A percentile compares a stretch with the other conserved stretches of the same genome.
Conservation (phyloP, 2,113 vertebrate species). For the Argyrosomus japonicus region DNA sequence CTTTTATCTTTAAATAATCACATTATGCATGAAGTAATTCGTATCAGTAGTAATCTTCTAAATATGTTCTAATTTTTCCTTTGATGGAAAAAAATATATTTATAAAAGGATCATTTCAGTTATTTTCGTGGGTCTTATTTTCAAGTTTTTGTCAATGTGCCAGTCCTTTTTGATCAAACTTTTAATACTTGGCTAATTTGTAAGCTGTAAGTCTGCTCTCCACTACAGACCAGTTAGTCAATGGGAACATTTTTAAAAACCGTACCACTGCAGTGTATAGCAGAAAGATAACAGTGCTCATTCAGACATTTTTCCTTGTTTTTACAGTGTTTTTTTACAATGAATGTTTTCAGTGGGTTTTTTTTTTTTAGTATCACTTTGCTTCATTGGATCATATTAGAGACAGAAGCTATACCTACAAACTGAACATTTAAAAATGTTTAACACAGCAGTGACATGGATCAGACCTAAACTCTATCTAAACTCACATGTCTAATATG, state of each 20-base stretch:
- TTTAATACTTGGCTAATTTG: not conserved
- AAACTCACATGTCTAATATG: not conserved
- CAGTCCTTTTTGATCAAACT: conserved; percentile 26
- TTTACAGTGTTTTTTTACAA: not conserved
- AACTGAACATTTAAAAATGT: not conserved
- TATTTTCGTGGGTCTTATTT: conserved; percentile 11
- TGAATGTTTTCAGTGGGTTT: not conserved
- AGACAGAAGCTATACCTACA: not conserved
- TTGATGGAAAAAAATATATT: conserved; percentile 23
- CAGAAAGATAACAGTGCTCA: not conserved
- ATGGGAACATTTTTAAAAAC: not conserved
- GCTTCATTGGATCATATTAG: not conserved
- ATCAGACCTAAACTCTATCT: not conserved
- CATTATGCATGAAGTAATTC: conserved; percentile 42
- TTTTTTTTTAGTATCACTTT: not conserved
- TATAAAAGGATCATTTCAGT: conserved; percentile 18
- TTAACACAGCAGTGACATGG: not conserved
- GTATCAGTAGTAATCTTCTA: conserved; percentile 2
- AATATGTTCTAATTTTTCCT: conserved; percentile 35
- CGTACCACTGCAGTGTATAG: not conserved
- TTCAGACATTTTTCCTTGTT: not conserved
- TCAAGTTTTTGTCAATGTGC: conserved; percentile 12
- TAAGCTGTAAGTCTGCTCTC: not conserved
- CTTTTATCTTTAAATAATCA: conserved; percentile 38
- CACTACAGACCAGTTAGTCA: not conserved